A percentile compares a stretch with the other conserved stretches of the same genome.
Conservation (phyloP, 2,797 vertebrate species). For the Gila robusta region DNA sequence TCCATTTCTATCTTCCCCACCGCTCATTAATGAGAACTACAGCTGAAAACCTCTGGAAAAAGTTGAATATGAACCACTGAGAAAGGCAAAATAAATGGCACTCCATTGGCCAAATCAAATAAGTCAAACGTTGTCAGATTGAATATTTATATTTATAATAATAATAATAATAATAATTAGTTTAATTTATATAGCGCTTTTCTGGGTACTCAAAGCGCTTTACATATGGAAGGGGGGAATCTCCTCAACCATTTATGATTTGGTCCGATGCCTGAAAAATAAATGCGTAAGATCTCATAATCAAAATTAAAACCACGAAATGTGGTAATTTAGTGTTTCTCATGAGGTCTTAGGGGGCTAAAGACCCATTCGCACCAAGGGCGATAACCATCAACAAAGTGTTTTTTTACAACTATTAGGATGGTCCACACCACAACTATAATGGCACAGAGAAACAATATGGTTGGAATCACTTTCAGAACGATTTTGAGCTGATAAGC, state of each 20-base stretch:
- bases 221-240: no score
- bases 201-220: no score
- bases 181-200: no score
- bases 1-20: neutral
- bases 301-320: slow-evolving; percentile 1
- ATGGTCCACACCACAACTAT: neutral
- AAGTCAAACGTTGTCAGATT: neutral
- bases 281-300: neutral
- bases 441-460: neutral
- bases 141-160: no score
- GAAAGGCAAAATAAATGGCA: neutral
- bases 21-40: neutral
- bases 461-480: neutral
- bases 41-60: neutral
- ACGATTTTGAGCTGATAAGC: neutral
- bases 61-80: neutral
- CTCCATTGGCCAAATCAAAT: neutral
- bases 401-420: neutral
- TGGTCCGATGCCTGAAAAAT: slow-evolving; percentile 30
- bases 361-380: neutral
- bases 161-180: no score
- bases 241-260: neutral
- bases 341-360: neutral
- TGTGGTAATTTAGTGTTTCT: neutral
- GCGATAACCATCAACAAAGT: neutral